These are phyloP conservation scores for Tympanuchus pallidicinctus DNA, from an alignment of 2,113 vertebrate species.

Conservation along the genomic window DNA sequence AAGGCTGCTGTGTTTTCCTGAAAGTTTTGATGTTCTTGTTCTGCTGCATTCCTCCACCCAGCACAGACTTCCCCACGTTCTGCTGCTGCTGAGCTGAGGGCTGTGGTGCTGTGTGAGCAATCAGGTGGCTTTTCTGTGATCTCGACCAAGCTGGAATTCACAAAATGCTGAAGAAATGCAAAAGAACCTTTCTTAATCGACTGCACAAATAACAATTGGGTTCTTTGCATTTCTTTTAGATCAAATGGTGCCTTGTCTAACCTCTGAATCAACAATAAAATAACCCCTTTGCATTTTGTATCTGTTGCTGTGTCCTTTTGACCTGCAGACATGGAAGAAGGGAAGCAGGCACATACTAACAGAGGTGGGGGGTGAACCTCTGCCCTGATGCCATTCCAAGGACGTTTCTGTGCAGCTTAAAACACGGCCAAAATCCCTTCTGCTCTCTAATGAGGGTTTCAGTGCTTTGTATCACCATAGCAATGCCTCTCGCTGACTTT, in stretches of 20 bases:
- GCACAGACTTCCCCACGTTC: conserved; percentile 6
- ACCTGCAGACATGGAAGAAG: conserved; percentile 22
- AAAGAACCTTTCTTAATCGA: conserved; percentile 41
- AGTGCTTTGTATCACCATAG: background rate
- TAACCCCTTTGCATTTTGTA: conserved; percentile 71
- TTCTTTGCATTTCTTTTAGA: conserved; percentile 76
- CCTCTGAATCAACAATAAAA: conserved; percentile 79
- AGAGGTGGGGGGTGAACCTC: conserved; percentile 15
- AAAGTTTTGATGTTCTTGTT: conserved; percentile 48
- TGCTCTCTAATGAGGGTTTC: background rate
- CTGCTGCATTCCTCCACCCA: conserved; percentile 53
- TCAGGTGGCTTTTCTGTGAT: conserved; percentile 48
- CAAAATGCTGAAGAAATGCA: conserved; percentile 55
- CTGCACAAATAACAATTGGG: conserved; percentile 27
- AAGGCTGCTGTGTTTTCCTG: background rate
- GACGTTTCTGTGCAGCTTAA: conserved; percentile 12
- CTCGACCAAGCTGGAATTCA: conserved; percentile 48
- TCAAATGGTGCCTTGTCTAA: conserved; percentile 81
- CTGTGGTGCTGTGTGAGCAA: background rate
- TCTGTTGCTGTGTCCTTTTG: conserved; percentile 66
- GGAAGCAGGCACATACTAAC: conserved; percentile 18
- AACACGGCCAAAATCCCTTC: background rate
- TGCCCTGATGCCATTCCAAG: conserved; percentile 25
- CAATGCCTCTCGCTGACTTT: background rate
- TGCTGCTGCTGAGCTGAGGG: conserved; percentile 45